phyloP scores from a whole-genome alignment of 2,113 vertebrate species.

The Tyrannus savana region DNA sequence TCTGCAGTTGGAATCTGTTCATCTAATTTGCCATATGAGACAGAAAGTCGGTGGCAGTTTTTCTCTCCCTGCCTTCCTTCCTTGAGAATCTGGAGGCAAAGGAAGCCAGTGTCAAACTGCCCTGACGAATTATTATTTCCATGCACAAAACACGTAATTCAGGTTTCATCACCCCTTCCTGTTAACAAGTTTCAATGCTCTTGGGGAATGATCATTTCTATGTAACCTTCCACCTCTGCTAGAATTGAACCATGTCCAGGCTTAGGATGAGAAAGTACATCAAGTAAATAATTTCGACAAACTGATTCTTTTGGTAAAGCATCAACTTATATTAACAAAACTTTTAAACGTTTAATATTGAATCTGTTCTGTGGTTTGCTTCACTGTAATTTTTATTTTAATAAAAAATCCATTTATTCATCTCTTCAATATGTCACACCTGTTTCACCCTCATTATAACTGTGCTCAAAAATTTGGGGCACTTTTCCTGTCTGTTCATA shows the following conservation, averaged over 20 bases:
- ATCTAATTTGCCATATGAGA: not conserved
- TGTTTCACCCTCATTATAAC: not conserved
- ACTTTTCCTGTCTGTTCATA: not conserved
- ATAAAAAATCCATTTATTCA: not conserved
- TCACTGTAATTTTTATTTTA: not conserved
- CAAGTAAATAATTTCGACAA: not conserved
- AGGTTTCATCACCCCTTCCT: not conserved
- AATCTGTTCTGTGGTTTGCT: not conserved
- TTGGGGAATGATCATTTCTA: not conserved
- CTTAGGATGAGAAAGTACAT: not conserved
- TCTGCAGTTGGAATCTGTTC: not conserved
- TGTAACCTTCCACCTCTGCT: not conserved
- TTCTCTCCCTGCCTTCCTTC: slow-evolving; percentile 3
- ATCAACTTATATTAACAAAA: not conserved
- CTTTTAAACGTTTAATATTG: not conserved
- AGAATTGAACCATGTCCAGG: not conserved
- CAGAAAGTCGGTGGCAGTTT: not conserved
- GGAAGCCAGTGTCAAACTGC: not conserved
- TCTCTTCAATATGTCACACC: not conserved
- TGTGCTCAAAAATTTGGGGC: not conserved
- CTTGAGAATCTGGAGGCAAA: not conserved
- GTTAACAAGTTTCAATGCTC: not conserved
- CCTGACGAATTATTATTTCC: not conserved
- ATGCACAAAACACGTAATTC: not conserved
- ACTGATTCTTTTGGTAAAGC: not conserved